phyloP scores from a whole-genome alignment of 2,113 vertebrate species.

The Peromyscus leucopus region DNA sequence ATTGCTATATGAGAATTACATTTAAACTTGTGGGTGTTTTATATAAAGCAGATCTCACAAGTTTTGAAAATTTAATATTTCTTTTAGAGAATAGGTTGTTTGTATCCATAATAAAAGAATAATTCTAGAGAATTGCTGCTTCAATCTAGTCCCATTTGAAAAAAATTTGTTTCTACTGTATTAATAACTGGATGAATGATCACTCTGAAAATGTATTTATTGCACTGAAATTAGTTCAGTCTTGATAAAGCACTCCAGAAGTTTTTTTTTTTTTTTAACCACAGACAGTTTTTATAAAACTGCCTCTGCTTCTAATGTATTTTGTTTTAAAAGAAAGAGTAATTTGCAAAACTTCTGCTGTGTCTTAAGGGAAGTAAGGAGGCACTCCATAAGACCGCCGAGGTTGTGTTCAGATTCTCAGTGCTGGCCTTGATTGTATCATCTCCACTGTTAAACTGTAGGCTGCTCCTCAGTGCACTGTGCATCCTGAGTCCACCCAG shows the following conservation, averaged over 20 bases:
- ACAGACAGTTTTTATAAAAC: conserved; percentile 59
- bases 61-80: conserved; percentile 50
- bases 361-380: conserved; percentile 25
- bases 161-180: conserved; percentile 47
- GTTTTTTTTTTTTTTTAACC: not conserved
- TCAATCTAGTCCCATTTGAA: not conserved
- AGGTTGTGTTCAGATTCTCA: not conserved
- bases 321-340: conserved; percentile 52
- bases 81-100: conserved; percentile 64
- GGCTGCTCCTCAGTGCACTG: not conserved
- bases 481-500: not conserved
- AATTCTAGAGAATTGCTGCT: conserved; percentile 43
- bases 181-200: conserved; percentile 37
- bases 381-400: not conserved
- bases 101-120: conserved; percentile 44
- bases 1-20: conserved; percentile 54
- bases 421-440: not conserved
- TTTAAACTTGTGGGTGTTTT: conserved; percentile 66
- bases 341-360: conserved; percentile 27
- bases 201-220: conserved; percentile 55
- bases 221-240: not conserved
- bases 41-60: conserved; percentile 43
- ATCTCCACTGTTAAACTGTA: not conserved
- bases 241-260: conserved; percentile 42
- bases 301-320: conserved; percentile 35